Base-by-base conservation (phyloP, 2,797 vertebrate genomes). In the Synanceia verrucosa region DNA sequence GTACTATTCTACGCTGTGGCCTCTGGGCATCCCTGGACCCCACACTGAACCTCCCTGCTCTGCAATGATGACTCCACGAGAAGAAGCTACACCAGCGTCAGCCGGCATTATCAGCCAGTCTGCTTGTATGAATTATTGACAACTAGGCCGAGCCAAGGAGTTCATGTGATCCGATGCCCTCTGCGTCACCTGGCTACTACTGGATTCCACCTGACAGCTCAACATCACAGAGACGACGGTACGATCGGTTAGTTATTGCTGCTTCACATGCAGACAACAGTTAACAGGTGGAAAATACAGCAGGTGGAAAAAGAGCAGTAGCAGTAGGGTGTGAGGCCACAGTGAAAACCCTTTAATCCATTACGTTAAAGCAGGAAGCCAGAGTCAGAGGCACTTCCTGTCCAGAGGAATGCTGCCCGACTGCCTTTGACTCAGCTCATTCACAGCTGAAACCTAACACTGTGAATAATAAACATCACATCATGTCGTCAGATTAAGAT, bases 311-410 rank as follows among this genome's bases (percentile, higher is more conserved):
- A 71, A 70, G n/a, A n/a, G n/a, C n/a, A n/a, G n/a, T n/a, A n/a
- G n/a, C n/a, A n/a, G n/a, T n/a, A 70, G 68, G 62, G 68, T 51
- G 62, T 62, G 78, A 79, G 56, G 85, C 70, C 70, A 44, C 68
- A 74, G 73, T 83, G 81, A 78, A 85, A 86, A 90, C 86, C 83
- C 84, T 79, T 85, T 89, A 90, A 91, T 90, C 87, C 84, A 78
- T 60, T 12, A 7, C 36, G 33, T 36, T 59, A 58, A 51, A 74
- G 67, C 69, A 86, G 81, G 78, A 81, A 77, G 78, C 48, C 66
- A 77, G 75, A 55, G n/a, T n/a, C 36, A 37, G 67, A n/a, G 31
- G 18, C 26, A 71, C 70, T 88, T 88, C 68, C 84, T 86, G 74
- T 68, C 19, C 60, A 79, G 58, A 78, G 60, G 72, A 88, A 87